A percentile compares a stretch with the other conserved stretches of the same genome.
Evolutionary conservation across 2,113 vertebrate species (phyloP).

Genomic region (Narcine bancroftii): DNA sequence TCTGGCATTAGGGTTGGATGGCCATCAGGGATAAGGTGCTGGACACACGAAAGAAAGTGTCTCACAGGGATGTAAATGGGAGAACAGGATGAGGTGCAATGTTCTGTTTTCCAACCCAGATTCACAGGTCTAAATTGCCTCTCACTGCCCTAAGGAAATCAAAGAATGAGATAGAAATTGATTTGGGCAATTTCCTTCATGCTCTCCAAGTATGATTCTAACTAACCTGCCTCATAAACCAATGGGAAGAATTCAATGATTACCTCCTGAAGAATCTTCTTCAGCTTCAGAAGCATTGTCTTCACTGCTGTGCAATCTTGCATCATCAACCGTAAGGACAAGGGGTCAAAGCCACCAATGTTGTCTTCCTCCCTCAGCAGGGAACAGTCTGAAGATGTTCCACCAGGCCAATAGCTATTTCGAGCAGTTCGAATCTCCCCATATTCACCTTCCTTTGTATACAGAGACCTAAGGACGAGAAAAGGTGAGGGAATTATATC

Average conservation of each 20-base stretch:
- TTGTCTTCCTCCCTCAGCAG: constrained; percentile 66
- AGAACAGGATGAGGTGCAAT: too few relatives aligned
- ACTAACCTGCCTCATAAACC: neutral
- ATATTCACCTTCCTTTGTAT: constrained; percentile 57
- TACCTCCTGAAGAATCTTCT: constrained; percentile 93
- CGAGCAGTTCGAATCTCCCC: constrained; percentile 52
- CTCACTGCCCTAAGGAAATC: neutral
- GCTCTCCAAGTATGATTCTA: too few relatives aligned
- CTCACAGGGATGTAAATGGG: too few relatives aligned
- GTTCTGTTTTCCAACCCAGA: neutral
- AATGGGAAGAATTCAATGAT: constrained; percentile 40
- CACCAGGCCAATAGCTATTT: constrained; percentile 52
- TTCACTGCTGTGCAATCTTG: constrained; percentile 93
- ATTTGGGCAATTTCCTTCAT: too few relatives aligned
- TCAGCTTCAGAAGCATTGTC: constrained; percentile 82
- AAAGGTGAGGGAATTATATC: constrained; percentile 2
- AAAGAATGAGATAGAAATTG: too few relatives aligned
- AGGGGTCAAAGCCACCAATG: constrained; percentile 66
- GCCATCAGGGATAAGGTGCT: too few relatives aligned
- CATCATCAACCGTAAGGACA: constrained; percentile 85
- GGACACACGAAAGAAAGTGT: too few relatives aligned
- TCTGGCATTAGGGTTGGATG: too few relatives aligned
- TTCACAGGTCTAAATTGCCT: neutral
- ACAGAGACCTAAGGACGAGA: constrained; percentile 55
- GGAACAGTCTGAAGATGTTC: constrained; percentile 64